These are phyloP conservation scores for Clostera curtula DNA, from an alignment of 2,888 invertebrate genomes.

Conservation along the genomic window DNA sequence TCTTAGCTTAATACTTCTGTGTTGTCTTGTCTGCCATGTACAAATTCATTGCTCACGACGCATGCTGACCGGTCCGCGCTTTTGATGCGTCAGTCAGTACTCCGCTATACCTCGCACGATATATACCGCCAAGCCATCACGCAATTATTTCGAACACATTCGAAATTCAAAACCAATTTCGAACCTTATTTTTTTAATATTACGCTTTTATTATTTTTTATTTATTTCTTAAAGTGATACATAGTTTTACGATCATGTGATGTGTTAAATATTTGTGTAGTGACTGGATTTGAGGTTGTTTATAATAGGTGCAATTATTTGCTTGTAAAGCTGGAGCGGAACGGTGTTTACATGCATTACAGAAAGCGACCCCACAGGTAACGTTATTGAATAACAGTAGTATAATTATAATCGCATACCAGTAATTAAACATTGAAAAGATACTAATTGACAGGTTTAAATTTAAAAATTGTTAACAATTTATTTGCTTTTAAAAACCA, in stretches of 20 bases:
- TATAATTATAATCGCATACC: conserved; percentile 1
- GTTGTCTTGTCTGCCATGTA: too few species aligned
- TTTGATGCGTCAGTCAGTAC: conserved; percentile 57
- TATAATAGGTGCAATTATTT: conserved; percentile 36
- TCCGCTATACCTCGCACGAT: conserved; percentile 45
- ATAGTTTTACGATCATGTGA: conserved; percentile 15
- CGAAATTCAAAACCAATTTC: conserved; percentile 21
- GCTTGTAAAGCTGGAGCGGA: conserved; percentile 68
- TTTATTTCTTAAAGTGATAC: conserved; percentile 20
- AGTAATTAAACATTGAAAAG: too few species aligned
- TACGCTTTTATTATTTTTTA: conserved; percentile 18
- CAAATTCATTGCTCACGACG: conserved; percentile 46
- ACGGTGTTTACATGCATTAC: conserved; percentile 71
- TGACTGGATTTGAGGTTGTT: conserved; percentile 31
- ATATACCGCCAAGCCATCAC: conserved; percentile 28
- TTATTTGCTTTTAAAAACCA: too few species aligned
- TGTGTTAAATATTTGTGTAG: conserved; percentile 28
- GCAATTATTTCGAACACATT: conserved; percentile 19
- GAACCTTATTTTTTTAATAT: too few species aligned
- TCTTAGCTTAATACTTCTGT: too few species aligned
- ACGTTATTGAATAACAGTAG: conserved; percentile 16
- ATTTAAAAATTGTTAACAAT: too few species aligned
- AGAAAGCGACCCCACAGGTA: conserved; percentile 71
- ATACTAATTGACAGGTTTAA: too few species aligned
- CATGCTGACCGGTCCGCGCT: conserved; percentile 39